Evolutionary conservation across 1,140 invertebrate species (phyloP).

Genomic region (Episyrphus balteatus): DNA sequence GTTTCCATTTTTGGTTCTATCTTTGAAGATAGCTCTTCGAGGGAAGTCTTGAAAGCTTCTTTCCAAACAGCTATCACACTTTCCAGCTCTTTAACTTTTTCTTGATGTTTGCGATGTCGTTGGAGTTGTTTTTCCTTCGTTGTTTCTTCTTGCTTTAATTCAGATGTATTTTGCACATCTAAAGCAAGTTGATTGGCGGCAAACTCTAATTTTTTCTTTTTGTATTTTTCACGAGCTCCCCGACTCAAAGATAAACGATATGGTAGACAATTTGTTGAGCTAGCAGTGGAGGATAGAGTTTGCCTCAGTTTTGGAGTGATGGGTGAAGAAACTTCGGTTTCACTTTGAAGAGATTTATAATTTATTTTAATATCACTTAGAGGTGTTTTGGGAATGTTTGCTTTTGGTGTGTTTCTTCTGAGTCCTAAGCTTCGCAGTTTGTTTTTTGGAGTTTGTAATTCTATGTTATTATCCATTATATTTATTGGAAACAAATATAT

Average conservation of each 20-base stretch:
- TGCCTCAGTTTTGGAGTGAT: neutral
- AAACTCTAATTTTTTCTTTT: slow-evolving; percentile 14
- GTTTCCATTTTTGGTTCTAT: slow-evolving; percentile 8
- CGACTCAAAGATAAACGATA: slow-evolving; percentile 14
- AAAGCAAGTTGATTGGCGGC: neutral
- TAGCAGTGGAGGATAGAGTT: neutral
- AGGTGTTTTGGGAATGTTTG: neutral
- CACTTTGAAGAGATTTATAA: neutral
- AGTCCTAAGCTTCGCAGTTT: too few relatives aligned
- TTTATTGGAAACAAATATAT: too few relatives aligned
- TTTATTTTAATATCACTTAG: slow-evolving; percentile 3
- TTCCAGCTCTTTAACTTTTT: slow-evolving; percentile 13
- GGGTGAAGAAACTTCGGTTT: neutral
- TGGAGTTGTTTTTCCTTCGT: neutral
- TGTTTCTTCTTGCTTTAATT: neutral
- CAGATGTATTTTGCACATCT: neutral
- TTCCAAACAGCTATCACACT: slow-evolving; percentile 19
- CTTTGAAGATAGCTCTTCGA: slow-evolving; percentile 17
- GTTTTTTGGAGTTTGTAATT: too few relatives aligned
- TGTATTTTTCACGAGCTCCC: slow-evolving; percentile 11
- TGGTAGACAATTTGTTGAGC: slow-evolving; percentile 13
- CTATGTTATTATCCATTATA: too few relatives aligned
- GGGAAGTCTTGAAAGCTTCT: slow-evolving; percentile 12
- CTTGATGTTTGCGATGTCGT: neutral
- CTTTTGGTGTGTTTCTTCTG: too few relatives aligned